Conservation (phyloP, 2,888 invertebrate species). For the Hoplodrina ambigua region DNA sequence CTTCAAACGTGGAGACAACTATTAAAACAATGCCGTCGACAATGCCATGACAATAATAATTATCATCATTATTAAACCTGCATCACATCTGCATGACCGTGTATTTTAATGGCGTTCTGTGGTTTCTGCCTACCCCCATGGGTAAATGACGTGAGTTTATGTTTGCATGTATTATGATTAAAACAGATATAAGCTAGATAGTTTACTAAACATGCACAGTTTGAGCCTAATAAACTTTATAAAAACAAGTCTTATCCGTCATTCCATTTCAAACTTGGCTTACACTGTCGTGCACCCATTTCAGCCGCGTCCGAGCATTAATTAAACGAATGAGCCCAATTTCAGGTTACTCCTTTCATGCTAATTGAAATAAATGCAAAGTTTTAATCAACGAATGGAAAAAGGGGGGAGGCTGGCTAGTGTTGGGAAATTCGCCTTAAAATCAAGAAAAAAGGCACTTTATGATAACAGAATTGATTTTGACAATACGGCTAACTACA, state of each 20-base stretch:
- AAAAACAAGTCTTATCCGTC: not conserved
- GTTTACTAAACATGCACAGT: not conserved
- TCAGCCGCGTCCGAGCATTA: slow-evolving; percentile 72
- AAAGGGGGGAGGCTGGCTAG: slow-evolving; percentile 16
- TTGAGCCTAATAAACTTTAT: not conserved
- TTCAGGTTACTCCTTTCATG: slow-evolving; percentile 81
- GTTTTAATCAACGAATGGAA: slow-evolving; percentile 79
- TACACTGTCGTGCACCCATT: slow-evolving; percentile 23
- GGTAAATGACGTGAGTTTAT: too few species aligned
- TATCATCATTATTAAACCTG: too few species aligned
- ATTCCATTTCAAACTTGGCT: slow-evolving; percentile 35
- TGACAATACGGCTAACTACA: too few species aligned
- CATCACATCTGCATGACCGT: too few species aligned
- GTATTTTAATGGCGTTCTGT: too few species aligned
- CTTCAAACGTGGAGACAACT: too few species aligned
- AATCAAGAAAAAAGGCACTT: not conserved
- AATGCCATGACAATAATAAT: too few species aligned
- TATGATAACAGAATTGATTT: not conserved
- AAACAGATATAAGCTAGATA: too few species aligned
- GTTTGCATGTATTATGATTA: too few species aligned
- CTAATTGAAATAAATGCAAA: slow-evolving; percentile 86
- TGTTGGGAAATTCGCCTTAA: slow-evolving; percentile 15
- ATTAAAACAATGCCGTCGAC: too few species aligned
- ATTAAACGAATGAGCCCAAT: slow-evolving; percentile 84
- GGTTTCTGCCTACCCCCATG: too few species aligned